phyloP scores from a whole-genome alignment of 2,888 invertebrate species.

The Tenthredo distinguenda region DNA sequence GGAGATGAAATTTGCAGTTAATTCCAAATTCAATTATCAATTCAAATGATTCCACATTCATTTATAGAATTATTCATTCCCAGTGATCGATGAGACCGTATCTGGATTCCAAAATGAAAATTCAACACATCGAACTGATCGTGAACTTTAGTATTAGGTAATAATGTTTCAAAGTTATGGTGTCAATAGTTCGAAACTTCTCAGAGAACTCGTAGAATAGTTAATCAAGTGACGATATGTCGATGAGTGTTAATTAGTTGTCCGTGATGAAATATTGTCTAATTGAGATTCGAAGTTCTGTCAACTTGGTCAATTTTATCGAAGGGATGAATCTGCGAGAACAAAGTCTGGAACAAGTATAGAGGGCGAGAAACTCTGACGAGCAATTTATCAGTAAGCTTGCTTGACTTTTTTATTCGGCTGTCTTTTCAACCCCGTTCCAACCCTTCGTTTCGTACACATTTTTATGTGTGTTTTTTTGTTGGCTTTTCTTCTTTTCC shows the following conservation, averaged over 20 bases:
- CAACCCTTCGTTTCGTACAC: background rate
- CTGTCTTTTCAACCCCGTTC: conserved; percentile 7
- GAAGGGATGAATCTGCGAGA: background rate
- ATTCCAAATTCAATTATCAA: background rate
- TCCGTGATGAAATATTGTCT: background rate
- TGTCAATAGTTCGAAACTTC: background rate
- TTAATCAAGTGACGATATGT: background rate
- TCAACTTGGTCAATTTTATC: conserved; percentile 30
- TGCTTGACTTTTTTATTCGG: conserved; percentile 18
- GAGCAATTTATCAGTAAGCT: conserved; percentile 36
- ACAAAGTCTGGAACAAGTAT: conserved; percentile 26
- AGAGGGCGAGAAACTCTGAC: conserved; percentile 17
- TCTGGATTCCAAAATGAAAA: background rate
- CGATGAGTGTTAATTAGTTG: background rate
- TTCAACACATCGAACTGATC: background rate
- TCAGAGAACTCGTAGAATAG: background rate
- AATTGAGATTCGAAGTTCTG: background rate
- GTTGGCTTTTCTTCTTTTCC: background rate
- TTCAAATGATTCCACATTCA: background rate
- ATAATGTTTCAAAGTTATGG: background rate
- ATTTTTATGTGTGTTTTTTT: background rate
- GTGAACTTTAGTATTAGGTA: background rate
- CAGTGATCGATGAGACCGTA: background rate
- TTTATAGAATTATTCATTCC: background rate
- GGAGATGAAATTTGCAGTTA: background rate